Percentiles rank a stretch among this genome's conserved stretches.
Conservation (phyloP, 2,797 vertebrate species). For the Brachyrhaphis roseni region DNA sequence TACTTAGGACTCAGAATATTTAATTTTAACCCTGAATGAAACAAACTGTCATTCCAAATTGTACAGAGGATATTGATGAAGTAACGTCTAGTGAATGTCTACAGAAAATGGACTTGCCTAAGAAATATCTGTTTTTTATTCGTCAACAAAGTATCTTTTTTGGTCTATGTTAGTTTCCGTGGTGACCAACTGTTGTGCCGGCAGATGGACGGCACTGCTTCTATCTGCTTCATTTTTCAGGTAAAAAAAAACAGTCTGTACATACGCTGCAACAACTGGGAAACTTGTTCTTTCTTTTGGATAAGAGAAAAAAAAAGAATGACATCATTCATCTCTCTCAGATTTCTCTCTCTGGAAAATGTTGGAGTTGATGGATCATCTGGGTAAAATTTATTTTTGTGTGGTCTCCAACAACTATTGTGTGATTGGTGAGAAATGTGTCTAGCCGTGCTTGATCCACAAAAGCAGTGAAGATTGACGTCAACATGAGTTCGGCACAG, state of each 20-base stretch:
- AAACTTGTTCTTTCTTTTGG: neutral
- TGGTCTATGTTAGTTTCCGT: neutral
- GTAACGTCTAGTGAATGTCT: neutral
- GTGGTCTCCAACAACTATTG: neutral
- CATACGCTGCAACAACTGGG: neutral
- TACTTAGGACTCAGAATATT: neutral
- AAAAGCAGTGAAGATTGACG: neutral
- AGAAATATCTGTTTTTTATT: neutral
- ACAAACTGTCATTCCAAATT: neutral
- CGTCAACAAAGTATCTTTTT: neutral
- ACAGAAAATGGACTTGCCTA: neutral
- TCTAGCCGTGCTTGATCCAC: neutral
- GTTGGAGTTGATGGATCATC: neutral
- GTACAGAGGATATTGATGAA: neutral
- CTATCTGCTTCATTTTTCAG: neutral
- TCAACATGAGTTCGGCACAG: neutral
- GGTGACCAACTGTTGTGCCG: neutral
- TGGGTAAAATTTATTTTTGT: neutral
- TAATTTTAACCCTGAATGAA: neutral
- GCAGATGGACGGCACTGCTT: neutral
- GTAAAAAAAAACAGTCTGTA: neutral
- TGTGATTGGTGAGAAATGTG: neutral
- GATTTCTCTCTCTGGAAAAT: neutral
- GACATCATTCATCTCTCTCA: too few relatives aligned
- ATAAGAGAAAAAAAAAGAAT: neutral